Evolutionary conservation across 1,140 invertebrate genomes (phyloP).

Genomic region (Thaumatotibia leucotreta): DNA sequence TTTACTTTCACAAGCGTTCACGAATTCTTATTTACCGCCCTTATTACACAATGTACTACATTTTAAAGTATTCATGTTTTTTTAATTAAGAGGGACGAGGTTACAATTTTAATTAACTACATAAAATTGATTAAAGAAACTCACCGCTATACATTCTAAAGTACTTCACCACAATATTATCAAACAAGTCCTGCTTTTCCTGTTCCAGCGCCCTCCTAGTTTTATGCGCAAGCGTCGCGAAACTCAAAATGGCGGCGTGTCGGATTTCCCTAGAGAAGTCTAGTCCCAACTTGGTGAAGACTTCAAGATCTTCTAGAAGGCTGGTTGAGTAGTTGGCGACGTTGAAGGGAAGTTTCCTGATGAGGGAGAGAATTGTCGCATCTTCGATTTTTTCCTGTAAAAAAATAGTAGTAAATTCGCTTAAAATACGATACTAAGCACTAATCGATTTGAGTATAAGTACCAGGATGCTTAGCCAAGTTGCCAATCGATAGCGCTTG

Average conservation of each 20-base stretch:
- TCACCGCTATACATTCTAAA: constrained; percentile 79
- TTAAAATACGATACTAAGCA: no score
- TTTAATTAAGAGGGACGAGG: no score
- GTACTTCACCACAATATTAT: constrained; percentile 83
- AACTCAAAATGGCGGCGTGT: constrained; percentile 82
- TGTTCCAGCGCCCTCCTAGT: constrained; percentile 72
- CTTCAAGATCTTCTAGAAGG: constrained; percentile 59
- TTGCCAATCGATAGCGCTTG: no score
- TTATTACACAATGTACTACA: no score
- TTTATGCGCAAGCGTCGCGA: constrained; percentile 83
- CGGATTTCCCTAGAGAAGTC: constrained; percentile 76
- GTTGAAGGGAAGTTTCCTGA: constrained; percentile 67
- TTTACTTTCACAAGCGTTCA: no score
- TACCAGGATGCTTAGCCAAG: no score
- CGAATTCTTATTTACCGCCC: no score
- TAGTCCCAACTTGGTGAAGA: constrained; percentile 51
- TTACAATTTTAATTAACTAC: no score
- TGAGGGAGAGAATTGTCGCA: constrained; percentile 47
- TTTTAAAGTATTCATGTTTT: no score
- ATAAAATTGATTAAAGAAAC: no score
- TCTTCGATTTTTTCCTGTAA: constrained; percentile 61
- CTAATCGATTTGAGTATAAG: no score
- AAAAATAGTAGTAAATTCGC: not conserved
- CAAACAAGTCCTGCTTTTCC: constrained; percentile 80
- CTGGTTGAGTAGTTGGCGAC: constrained; percentile 62